Percentiles rank a stretch among this genome's conserved stretches.
Evolutionary conservation across 2,797 vertebrate genomes (phyloP).

Genomic region (Chelon labrosus): DNA sequence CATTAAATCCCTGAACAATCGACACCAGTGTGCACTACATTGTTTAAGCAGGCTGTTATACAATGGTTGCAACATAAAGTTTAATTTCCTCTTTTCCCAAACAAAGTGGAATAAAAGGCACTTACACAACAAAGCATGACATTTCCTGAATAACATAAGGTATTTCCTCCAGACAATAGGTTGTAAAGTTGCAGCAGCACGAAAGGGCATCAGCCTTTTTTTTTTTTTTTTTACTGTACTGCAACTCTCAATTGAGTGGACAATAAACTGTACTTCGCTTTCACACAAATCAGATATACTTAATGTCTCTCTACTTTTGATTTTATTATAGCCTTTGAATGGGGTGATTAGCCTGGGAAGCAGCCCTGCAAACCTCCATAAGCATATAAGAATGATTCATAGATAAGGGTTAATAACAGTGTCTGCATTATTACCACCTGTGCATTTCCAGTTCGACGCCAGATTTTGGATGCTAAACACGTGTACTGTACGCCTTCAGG

Average conservation of each 20-base stretch:
- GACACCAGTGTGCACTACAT: neutral
- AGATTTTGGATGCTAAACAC: too few species aligned
- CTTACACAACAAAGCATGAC: conserved; percentile 1
- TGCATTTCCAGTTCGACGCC: too few species aligned
- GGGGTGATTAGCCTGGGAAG: too few species aligned
- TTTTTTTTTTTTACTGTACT: neutral
- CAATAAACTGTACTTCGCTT: too few species aligned
- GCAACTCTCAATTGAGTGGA: neutral
- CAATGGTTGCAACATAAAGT: conserved; percentile 6
- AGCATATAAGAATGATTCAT: too few species aligned
- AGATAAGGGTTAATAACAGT: too few species aligned
- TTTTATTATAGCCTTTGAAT: too few species aligned
- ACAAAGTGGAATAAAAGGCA: conserved; percentile 19
- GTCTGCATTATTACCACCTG: too few species aligned
- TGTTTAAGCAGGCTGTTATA: neutral
- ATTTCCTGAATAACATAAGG: conserved; percentile 54
- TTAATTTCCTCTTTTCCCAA: neutral
- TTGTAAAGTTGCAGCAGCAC: neutral
- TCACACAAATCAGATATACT: too few species aligned
- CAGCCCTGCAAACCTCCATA: too few species aligned
- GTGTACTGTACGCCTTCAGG: too few species aligned
- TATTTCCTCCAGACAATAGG: conserved; percentile 52
- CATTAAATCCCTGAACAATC: neutral
- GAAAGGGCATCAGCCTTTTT: neutral
- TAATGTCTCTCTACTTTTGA: too few species aligned